Conservation (phyloP, 2,797 vertebrate genomes). For the Paedocypris micromegethes region DNA sequence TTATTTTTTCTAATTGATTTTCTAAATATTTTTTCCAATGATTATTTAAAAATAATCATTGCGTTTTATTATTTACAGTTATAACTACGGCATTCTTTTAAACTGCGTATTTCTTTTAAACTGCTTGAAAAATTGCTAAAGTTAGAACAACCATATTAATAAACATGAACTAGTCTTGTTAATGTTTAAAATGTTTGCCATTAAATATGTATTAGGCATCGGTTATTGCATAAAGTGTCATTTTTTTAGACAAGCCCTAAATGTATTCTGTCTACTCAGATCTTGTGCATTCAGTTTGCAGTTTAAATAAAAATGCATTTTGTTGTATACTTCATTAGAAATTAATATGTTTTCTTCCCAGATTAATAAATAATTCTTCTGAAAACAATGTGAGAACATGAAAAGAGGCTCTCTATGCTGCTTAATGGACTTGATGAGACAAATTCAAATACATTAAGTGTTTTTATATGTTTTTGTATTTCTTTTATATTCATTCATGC, state of each 20-base stretch:
- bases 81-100: too few species aligned
- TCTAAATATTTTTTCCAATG: too few species aligned
- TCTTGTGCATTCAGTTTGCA: not conserved
- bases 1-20: too few species aligned
- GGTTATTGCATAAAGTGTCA: too few species aligned
- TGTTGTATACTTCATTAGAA: slow-evolving; percentile 21
- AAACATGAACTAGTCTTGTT: too few species aligned
- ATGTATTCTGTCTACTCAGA: not conserved
- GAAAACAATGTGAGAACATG: slow-evolving; percentile 19
- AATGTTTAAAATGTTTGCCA: not conserved
- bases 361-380: slow-evolving; percentile 36
- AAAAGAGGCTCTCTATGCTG: slow-evolving; percentile 4
- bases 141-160: too few species aligned
- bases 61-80: too few species aligned
- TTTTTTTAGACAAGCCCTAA: not conserved
- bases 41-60: too few species aligned
- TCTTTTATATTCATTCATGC: slow-evolving; percentile 22
- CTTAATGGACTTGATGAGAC: slow-evolving; percentile 34
- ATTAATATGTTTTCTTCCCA: slow-evolving; percentile 17
- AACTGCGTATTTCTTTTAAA: too few species aligned
- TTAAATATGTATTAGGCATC: slow-evolving; percentile 18
- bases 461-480: slow-evolving; percentile 39
- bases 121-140: too few species aligned
- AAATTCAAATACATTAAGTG: slow-evolving; percentile 29
- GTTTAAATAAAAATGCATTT: slow-evolving; percentile 19